Conservation (phyloP, 2,113 vertebrate genomes). For the Prolemur simus region DNA sequence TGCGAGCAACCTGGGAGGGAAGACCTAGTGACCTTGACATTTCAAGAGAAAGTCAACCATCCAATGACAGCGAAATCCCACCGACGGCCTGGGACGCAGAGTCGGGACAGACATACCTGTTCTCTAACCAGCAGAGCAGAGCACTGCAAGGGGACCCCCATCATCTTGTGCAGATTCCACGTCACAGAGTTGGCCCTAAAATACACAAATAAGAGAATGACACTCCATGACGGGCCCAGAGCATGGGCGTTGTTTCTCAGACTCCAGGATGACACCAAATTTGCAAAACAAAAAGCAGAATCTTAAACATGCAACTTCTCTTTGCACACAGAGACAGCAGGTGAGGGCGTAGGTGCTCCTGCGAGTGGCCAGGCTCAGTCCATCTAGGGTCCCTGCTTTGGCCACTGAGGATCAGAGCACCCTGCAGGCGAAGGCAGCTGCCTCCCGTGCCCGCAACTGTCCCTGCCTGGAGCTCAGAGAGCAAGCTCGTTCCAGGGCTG, state of each 20-base stretch:
- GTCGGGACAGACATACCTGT: conserved; percentile 86
- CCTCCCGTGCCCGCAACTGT: fast-evolving
- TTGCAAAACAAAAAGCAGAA: neutral
- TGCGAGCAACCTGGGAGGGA: neutral
- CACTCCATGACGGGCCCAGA: neutral
- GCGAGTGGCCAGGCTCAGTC: neutral
- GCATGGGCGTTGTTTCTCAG: neutral
- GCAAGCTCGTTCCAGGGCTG: neutral
- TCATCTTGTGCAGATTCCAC: conserved; percentile 99
- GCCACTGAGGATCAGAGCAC: neutral
- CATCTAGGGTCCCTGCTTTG: neutral
- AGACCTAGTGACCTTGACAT: neutral
- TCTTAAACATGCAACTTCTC: neutral
- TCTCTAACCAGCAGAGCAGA: conserved; percentile 96
- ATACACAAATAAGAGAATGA: conserved; percentile 38
- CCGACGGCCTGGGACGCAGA: fast-evolving
- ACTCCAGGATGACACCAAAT: too few species aligned
- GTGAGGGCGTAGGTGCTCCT: neutral
- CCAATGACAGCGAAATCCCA: neutral
- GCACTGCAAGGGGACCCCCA: conserved; percentile 97
- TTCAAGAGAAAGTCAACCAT: too few species aligned
- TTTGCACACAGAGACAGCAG: neutral
- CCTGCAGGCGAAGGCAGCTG: neutral
- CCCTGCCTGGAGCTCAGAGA: neutral
- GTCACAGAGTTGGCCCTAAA: conserved; percentile 97